A percentile compares a stretch with the other conserved stretches of the same genome.
phyloP scores from a whole-genome alignment of 2,888 invertebrate genomes.

The Stenchaetothrips biformis region DNA sequence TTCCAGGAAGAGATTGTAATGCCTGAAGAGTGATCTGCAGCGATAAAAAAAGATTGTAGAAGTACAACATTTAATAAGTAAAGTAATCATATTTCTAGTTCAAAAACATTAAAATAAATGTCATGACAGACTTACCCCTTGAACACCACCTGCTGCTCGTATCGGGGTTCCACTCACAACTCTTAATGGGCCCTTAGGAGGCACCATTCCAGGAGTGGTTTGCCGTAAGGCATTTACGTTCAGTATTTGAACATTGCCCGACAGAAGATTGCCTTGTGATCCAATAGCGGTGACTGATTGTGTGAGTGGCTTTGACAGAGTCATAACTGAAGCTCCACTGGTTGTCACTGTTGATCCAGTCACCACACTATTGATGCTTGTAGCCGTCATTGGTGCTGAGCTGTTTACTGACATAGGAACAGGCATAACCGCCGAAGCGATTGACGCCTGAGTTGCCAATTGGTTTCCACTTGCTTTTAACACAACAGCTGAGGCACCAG shows the following conservation, averaged over 20 bases:
- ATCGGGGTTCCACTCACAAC: neutral
- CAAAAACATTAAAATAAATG: neutral
- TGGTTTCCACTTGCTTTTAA: conserved; percentile 43
- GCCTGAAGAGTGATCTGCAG: conserved; percentile 83
- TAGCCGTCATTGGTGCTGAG: conserved; percentile 41
- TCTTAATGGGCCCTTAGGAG: neutral
- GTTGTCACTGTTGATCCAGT: conserved; percentile 32
- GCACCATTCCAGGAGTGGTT: conserved; percentile 54
- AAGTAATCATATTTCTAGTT: too few relatives aligned
- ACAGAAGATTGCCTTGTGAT: conserved; percentile 59
- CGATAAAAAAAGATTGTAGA: conserved; percentile 39
- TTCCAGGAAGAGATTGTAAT: conserved; percentile 72
- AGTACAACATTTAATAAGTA: neutral
- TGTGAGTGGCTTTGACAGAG: conserved; percentile 56
- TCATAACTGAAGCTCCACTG: conserved; percentile 51
- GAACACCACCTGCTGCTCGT: neutral
- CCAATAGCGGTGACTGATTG: conserved; percentile 55
- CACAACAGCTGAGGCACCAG: conserved; percentile 47
- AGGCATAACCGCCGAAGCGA: conserved; percentile 54
- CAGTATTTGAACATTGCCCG: conserved; percentile 75
- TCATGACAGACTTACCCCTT: neutral
- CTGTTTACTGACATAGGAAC: conserved; percentile 61
- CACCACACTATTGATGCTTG: conserved; percentile 37
- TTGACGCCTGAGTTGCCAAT: conserved; percentile 39
- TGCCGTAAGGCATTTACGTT: conserved; percentile 63